Percentiles rank a stretch among this genome's conserved stretches.
These are phyloP conservation scores for Augochlorella aurata DNA, from an alignment of 2,888 invertebrate species.

Conservation along the genomic window DNA sequence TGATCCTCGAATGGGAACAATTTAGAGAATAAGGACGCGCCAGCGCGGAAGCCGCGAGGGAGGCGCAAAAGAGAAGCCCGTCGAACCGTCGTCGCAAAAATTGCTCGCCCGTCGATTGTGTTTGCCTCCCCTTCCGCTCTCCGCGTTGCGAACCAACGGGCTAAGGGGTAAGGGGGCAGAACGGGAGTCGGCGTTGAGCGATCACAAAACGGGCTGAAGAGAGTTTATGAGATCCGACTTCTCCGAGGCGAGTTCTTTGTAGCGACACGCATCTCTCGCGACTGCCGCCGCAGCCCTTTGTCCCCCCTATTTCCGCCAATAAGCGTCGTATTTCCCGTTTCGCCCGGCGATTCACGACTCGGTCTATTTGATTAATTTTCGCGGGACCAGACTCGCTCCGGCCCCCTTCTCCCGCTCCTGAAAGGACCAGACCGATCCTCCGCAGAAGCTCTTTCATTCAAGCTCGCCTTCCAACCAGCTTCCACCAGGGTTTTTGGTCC, in stretches of 20 bases:
- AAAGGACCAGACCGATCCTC: not conserved
- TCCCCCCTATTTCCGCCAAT: constrained; percentile 34
- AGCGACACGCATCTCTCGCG: constrained; percentile 45
- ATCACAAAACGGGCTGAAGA: constrained; percentile 30
- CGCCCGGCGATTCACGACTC: not conserved
- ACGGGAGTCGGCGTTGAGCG: constrained; percentile 6
- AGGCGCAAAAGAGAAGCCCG: constrained; percentile 39
- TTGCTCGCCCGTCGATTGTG: constrained; percentile 59
- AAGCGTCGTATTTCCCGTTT: constrained; percentile 32
- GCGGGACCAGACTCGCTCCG: not conserved
- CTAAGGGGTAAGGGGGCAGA: not conserved
- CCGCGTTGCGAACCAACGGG: constrained; percentile 15
- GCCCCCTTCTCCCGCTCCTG: not conserved
- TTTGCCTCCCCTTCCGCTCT: constrained; percentile 27
- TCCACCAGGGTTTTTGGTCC: constrained; percentile 27
- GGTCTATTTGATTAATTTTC: constrained; percentile 39
- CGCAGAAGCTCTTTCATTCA: constrained; percentile 25
- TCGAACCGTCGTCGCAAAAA: constrained; percentile 58
- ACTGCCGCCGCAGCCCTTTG: constrained; percentile 17
- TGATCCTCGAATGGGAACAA: constrained; percentile 77
- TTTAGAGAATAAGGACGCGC: constrained; percentile 73
- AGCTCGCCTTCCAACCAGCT: not conserved
- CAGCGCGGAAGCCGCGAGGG: constrained; percentile 57
- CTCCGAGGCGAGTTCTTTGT: constrained; percentile 45
- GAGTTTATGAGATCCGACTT: constrained; percentile 52